Evolutionary conservation across 2,113 vertebrate genomes (phyloP).

Genomic region (Pterocles orientalis): DNA sequence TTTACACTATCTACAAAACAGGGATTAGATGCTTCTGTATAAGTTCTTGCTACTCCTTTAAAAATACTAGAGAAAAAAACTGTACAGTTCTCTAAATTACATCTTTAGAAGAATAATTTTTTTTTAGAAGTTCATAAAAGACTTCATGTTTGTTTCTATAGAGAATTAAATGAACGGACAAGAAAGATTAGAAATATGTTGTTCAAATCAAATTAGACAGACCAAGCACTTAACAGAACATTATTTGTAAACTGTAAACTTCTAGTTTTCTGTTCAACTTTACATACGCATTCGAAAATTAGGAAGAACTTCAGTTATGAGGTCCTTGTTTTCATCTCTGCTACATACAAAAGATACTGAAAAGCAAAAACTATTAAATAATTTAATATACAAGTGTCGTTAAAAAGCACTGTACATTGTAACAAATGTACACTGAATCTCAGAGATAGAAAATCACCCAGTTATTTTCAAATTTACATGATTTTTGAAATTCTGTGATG

Average conservation of each 20-base stretch:
- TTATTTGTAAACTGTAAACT: constrained; percentile 16
- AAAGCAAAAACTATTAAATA: constrained; percentile 72
- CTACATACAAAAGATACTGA: constrained; percentile 59
- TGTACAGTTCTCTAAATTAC: constrained; percentile 35
- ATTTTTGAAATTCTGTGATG: neutral
- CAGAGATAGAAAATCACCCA: constrained; percentile 14
- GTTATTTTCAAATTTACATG: constrained; percentile 20
- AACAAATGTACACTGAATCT: constrained; percentile 18
- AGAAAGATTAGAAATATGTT: neutral
- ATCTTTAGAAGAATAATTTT: constrained; percentile 29
- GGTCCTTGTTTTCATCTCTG: constrained; percentile 33
- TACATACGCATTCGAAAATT: neutral
- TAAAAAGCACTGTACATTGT: constrained; percentile 56
- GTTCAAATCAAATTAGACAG: neutral
- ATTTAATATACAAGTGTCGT: constrained; percentile 71
- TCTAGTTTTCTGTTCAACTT: constrained; percentile 2
- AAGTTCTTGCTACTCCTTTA: constrained; percentile 4
- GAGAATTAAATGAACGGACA: neutral
- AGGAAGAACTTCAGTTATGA: neutral
- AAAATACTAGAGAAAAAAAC: constrained; percentile 14
- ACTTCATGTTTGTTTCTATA: neutral
- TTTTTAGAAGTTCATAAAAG: constrained; percentile 30
- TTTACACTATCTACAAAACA: constrained; percentile 28
- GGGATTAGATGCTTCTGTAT: neutral
- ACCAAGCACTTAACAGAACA: neutral